Base-by-base conservation (phyloP, 2,888 invertebrate species). In the Stegana nigrithorax region DNA sequence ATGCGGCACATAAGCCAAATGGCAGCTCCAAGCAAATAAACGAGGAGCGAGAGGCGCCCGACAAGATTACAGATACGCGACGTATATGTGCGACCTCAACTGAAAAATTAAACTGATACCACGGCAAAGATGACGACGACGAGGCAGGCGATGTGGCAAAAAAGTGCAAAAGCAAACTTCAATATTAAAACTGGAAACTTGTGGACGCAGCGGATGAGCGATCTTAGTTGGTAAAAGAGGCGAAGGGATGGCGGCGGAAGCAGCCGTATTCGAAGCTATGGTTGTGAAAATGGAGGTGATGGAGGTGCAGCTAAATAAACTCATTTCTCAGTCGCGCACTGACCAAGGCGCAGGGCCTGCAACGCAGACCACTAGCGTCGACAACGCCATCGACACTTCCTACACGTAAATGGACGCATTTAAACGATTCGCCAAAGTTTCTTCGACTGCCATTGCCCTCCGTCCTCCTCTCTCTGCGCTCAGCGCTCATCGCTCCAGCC, bases 91-190 rank as follows among this genome's bases (percentile, higher is more conserved):
- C 39, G 6, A 39, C 39, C 53, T 55, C 53, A 55, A 55, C 32
- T 55, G 53, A 55, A 55, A 55, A 55, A 55, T 55, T 55, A 55
- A 55, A 55, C 53, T 55, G 53, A 55, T 55, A 55, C 21, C 14
- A 10, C 10, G 14, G 14, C n/a, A 39, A 17, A 39, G 14, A 4
- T 39, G 14, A 10, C 14, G 39, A 6, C 39, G 14, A 10, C 14
- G 39, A 6, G 14, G 14, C 5, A 39, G 14, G 39, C 14, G 17
- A 32, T n/a, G n/a, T n/a, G 32, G 12, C 47, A 25, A 47, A 47
- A 12, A 19, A 21, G 47, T 47, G 17, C 17, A 29, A 51, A 27
- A 51, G 17, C 21, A n/a, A 8, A 55, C 53, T n/a, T 27, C 51
- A 27, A 51, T 51, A 51, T 51, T 32, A 19, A 19, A 55, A 55